Evolutionary conservation across 2,113 vertebrate genomes (phyloP).

Genomic region (Tragelaphus strepsiceros): DNA sequence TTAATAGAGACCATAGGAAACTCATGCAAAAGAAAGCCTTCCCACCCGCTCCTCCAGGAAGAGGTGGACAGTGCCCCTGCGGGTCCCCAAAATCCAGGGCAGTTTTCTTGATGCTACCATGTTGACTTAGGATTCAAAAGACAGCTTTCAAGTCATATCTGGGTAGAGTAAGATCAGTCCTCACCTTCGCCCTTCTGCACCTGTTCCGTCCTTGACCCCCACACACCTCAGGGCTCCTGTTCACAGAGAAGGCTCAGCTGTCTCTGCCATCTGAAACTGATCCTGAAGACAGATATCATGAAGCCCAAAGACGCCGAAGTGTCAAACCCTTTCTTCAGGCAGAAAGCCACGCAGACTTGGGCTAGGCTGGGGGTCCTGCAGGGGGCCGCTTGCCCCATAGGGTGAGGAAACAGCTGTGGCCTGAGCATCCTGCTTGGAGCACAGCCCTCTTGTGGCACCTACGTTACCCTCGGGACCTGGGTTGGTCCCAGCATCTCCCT

Average conservation of each 20-base stretch:
- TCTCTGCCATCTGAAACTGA: not conserved
- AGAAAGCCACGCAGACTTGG: rapidly evolving
- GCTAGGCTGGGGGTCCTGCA: not conserved
- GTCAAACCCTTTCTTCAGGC: not conserved
- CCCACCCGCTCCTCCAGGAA: not conserved
- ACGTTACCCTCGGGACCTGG: not conserved
- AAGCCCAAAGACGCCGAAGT: not conserved
- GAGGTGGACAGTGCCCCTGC: rapidly evolving
- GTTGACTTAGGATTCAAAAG: not conserved
- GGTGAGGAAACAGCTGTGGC: not conserved
- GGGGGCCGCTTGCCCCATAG: rapidly evolving
- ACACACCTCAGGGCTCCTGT: not conserved
- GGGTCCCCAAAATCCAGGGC: rapidly evolving
- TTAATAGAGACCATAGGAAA: rapidly evolving
- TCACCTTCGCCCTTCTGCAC: not conserved
- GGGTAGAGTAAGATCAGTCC: not conserved
- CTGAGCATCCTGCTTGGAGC: not conserved
- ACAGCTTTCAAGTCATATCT: not conserved
- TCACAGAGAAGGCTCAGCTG: not conserved
- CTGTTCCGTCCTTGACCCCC: not conserved
- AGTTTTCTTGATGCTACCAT: rapidly evolving
- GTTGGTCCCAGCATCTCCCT: not conserved
- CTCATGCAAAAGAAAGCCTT: not conserved
- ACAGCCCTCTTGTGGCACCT: not conserved
- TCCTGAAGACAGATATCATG: not conserved